Evolutionary conservation across 2,113 vertebrate genomes (phyloP), one percentile per base, ranked within the genome.

Genomic region (Nicator chloris): DNA sequence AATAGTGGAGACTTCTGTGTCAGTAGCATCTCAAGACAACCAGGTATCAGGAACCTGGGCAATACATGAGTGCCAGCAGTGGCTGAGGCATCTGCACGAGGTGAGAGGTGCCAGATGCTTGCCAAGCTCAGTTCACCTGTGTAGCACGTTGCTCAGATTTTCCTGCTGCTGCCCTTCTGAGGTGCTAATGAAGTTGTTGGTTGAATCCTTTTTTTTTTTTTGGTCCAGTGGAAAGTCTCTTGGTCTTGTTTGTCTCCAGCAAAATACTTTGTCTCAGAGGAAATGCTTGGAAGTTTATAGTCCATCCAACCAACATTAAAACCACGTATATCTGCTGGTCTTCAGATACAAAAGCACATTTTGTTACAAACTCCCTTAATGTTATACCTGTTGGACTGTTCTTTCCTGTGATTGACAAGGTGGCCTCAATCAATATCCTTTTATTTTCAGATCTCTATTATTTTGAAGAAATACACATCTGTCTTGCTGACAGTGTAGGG

Each of bases 391-490:
- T 69, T 96, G 57, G 57, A 54, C 64, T 33, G 57, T 80, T 95
- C 93, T 85, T 90, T 88, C 78, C 68, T 91, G 70, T 96, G 88
- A 91, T 73, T 90, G 93, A 87, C 33, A 95, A 88, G 87, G 87
- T 39, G 88, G 37, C 53, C 51, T 89, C 65, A 88, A 78, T 95
- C 91, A 93, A 91, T 96, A 95, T 77, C 50, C 66, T 78, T 87
- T 72, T 87, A 65, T 97, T 92, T 96, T 85, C 61, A 97, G 81
- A 63, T 72, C 40, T 95, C 70, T 95, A 24, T 86, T 96, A 91
- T 71, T 95, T 84, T 91, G 94, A 79, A 87, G 61, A 91, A 86
- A 89, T 82, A 26, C 70, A 85, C 92, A 56, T 91, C 70, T 82
- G 14, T 56, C 73, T 78, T 82, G 33, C 64, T 96, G 84, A 73